phyloP scores from a whole-genome alignment of 2,888 invertebrate genomes.

The Pterobdella sp. region DNA sequence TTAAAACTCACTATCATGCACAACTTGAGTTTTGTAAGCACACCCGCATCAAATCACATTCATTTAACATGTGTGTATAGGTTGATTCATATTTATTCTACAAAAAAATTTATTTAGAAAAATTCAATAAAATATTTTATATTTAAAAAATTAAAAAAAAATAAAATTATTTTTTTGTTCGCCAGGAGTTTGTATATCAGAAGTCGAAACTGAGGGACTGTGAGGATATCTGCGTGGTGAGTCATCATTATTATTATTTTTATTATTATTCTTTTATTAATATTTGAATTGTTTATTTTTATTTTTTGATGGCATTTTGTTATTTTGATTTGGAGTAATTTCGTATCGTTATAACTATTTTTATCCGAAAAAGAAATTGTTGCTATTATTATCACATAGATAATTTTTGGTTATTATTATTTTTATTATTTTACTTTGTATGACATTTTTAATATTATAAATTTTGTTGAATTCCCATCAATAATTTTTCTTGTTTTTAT shows the following conservation, averaged over 20 bases:
- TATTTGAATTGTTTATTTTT: background rate
- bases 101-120: background rate
- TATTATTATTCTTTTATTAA: background rate
- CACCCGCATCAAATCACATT: too few species aligned
- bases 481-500: background rate
- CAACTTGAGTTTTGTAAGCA: too few species aligned
- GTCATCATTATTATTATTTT: background rate
- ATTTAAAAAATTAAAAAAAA: background rate
- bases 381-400: too few species aligned
- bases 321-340: too few species aligned
- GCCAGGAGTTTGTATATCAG: conserved; percentile 25
- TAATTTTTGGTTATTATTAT: conserved; percentile 1
- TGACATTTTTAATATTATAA: background rate
- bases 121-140: background rate
- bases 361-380: too few species aligned
- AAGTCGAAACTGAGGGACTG: conserved; percentile 27
- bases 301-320: background rate
- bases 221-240: conserved; percentile 26
- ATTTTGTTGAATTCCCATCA: background rate
- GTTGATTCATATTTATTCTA: background rate
- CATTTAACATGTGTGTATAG: too few species aligned
- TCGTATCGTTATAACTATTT: too few species aligned
- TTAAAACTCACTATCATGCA: too few species aligned
- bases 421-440: background rate
- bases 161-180: conserved; percentile 3